phyloP scores from a whole-genome alignment of 2,888 invertebrate species.

The Thymelicus lineola region DNA sequence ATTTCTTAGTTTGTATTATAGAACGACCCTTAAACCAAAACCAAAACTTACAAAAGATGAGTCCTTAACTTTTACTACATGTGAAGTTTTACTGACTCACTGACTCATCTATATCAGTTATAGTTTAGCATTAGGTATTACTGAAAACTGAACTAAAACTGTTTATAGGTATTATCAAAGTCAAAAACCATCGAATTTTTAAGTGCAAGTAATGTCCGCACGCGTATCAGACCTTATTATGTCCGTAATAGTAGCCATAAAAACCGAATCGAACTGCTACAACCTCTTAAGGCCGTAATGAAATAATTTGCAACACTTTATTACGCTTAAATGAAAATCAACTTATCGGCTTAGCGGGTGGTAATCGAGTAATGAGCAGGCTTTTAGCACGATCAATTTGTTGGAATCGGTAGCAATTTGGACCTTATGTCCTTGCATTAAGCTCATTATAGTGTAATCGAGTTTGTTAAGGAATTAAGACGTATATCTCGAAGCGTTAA shows the following conservation, averaged over 20 bases:
- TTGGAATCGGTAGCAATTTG: conserved; percentile 45
- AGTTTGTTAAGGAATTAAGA: conserved; percentile 53
- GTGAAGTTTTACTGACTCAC: no score
- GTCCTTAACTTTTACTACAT: no score
- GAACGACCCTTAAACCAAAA: no score
- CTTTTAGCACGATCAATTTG: conserved; percentile 52
- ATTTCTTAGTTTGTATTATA: no score
- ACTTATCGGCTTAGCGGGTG: conserved; percentile 75
- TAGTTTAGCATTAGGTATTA: no score
- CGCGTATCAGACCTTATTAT: conserved; percentile 43
- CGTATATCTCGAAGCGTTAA: conserved; percentile 57
- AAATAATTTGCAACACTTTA: conserved; percentile 78
- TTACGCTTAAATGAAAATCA: conserved; percentile 65
- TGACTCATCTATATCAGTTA: no score
- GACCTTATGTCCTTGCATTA: conserved; percentile 50
- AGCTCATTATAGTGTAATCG: conserved; percentile 30
- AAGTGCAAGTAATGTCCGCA: conserved; percentile 43
- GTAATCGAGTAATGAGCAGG: conserved; percentile 65
- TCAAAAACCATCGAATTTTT: conserved; percentile 24
- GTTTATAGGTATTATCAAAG: background rate
- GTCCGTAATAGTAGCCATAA: conserved; percentile 49
- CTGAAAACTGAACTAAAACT: no score
- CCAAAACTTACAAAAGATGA: no score
- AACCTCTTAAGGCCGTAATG: conserved; percentile 55
- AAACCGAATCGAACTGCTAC: conserved; percentile 55